Base-by-base conservation (phyloP, 2,797 vertebrate genomes). In the Darevskia mixta region DNA sequence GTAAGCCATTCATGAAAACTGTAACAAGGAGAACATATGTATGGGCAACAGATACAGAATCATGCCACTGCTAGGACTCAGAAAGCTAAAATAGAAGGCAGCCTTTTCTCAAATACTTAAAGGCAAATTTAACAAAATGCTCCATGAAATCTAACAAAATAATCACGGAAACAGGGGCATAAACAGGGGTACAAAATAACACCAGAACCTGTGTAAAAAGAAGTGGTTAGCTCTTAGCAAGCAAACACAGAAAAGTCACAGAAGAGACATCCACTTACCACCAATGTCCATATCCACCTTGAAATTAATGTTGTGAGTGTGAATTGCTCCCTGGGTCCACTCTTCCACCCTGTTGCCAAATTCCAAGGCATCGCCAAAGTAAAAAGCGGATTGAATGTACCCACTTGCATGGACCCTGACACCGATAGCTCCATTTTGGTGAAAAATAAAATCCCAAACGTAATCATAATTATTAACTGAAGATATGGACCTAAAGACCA, bases 381-480 rank as follows among this genome's bases (percentile, higher is more conserved):
- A 91, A 94, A 97, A 98, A 0, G 97, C 95, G 0, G 98, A 97
- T 2, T 96, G 95, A 89, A 98, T 98, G 89, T 98, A 98, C 2
- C 98, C 98, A 0, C 97, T 98, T 41, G 98, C 97, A 2, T 98
- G 97, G 20, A 98, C 96, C 79, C 96, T 98, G 69, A 97, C 96
- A 91, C 98, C 98, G 75, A 98, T 97, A 0, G 97, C 95, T 18
- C 98, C 98, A 6, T 88, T 98, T 92, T 98, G 96, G 85, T 98
- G 97, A 94, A 99, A 98, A 84, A 98, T 94, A 93, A 98, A 97
- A 90, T 98, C 98, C 98, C 98, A 98, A 83, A 98, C 86, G 61
- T 98, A 98, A 95, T 98, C 98, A 23, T 98, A 98, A 90, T 98
- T 98, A 0, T 96, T 96, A 20, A 98, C 95, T 4, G 98, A 96